A percentile compares a stretch with the other conserved stretches of the same genome.
Evolutionary conservation across 2,797 vertebrate species (phyloP).

Genomic region (Rhabdophis nuchalis): DNA sequence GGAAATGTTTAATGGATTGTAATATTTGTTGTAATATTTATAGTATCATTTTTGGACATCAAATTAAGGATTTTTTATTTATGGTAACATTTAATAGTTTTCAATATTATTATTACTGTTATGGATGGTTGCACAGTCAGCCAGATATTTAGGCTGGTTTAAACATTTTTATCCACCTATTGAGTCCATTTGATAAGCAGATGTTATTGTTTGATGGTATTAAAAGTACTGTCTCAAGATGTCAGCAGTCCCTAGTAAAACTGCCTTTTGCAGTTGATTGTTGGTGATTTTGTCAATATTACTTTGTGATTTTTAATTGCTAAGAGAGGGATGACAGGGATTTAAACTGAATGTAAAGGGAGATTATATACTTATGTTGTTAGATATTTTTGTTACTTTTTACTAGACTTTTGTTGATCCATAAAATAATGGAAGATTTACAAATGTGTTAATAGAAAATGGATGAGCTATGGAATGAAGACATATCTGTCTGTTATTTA

Average conservation of each 20-base stretch:
- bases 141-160: not conserved
- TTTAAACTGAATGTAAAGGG: not conserved
- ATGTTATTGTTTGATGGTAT: not conserved
- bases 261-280: not conserved
- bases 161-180: not conserved
- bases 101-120: not conserved
- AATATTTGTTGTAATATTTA: not conserved
- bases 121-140: not conserved
- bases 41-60: not conserved
- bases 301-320: not conserved
- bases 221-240: not conserved
- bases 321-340: not conserved
- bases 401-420: not conserved
- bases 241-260: not conserved
- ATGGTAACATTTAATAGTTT: not conserved
- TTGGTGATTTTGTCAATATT: not conserved
- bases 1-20: not conserved
- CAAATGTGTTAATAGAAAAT: not conserved
- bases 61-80: not conserved
- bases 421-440: not conserved
- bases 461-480: not conserved
- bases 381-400: not conserved
- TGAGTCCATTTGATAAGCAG: not conserved
- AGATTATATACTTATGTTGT: not conserved
- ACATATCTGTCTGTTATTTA: not conserved